Evolutionary conservation across 37 sponge, comb jelly and placozoan genomes (phyloP), one percentile per base, ranked within the genome.

Genomic region (Halichondria panicea): DNA sequence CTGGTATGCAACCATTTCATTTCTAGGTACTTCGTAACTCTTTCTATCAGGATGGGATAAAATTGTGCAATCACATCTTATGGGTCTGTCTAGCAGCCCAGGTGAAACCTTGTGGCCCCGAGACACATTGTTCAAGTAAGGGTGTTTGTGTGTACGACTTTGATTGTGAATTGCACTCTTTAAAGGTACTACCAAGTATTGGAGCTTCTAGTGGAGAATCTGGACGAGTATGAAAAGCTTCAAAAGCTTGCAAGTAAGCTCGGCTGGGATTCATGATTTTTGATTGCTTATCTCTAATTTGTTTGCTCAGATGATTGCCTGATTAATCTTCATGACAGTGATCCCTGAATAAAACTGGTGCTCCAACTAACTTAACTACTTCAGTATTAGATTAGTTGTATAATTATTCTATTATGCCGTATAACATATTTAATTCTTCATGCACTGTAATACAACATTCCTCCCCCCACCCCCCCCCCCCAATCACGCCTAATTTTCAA

Each of bases 201-300:
- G 96, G 96, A 95, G 70, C 88, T 91, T 43, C 75, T 95, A 3
- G 81, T 85, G 59, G 84, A 88, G 63, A 95, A 91, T 56, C 36
- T 91, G 18, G 92, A 95, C 33, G 92, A 91, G 62, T 81, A 85
- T 66, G 87, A 95, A 36, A 81, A 88, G 43, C 66, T 95, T 28
- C 89, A 95, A 71, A 28, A 86, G 46, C 77, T 90, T 30, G 63
- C 81, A 53, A 83, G 95, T 92, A 22, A 70, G 69, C n/a, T 19
- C n/a, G n/a, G n/a, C n/a, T n/a, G n/a, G n/a, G n/a, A n/a, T n/a
- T n/a, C n/a, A n/a, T n/a, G n/a, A n/a, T n/a, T n/a, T n/a, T n/a
- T n/a, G n/a, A n/a, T n/a, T n/a, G n/a, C n/a, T n/a, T n/a, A 18
- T 11, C 13, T 11, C 25, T 27, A 27, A 27, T 27, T 55, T 3